Percentiles rank a stretch among this genome's conserved stretches.
phyloP scores from a whole-genome alignment of 2,113 vertebrate genomes.

The Raja brachyura region DNA sequence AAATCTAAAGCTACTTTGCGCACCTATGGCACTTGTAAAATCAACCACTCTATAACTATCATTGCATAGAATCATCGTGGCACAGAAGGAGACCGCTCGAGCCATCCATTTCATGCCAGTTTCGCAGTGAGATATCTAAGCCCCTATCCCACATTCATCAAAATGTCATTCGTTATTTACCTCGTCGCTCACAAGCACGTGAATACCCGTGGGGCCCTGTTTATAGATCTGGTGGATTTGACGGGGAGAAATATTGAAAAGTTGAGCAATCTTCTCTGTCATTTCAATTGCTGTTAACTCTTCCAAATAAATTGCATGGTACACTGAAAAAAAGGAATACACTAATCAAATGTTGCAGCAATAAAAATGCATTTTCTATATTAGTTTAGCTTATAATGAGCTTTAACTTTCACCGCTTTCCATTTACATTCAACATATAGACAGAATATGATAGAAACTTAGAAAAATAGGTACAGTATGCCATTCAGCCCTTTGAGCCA shows the following conservation, averaged over 20 bases:
- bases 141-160: neutral
- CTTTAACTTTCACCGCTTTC: neutral
- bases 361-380: neutral
- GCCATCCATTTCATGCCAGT: no score
- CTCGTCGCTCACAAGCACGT: conserved; percentile 91
- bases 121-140: no score
- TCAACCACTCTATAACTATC: neutral
- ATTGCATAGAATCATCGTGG: neutral
- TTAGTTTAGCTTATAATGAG: neutral
- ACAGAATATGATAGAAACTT: neutral
- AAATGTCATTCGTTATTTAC: conserved; percentile 49
- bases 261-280: conserved; percentile 86
- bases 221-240: conserved; percentile 96
- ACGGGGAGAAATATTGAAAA: conserved; percentile 85
- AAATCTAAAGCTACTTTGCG: neutral
- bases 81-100: no score
- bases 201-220: conserved; percentile 90
- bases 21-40: neutral
- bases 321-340: conserved; percentile 61
- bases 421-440: neutral
- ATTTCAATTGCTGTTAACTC: conserved; percentile 79
- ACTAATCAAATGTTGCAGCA: neutral
- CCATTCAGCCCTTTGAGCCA: no score
- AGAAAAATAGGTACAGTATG: no score
- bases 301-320: conserved; percentile 92